Conservation (phyloP, 2,888 invertebrate genomes). For the Cerastoderma edule region DNA sequence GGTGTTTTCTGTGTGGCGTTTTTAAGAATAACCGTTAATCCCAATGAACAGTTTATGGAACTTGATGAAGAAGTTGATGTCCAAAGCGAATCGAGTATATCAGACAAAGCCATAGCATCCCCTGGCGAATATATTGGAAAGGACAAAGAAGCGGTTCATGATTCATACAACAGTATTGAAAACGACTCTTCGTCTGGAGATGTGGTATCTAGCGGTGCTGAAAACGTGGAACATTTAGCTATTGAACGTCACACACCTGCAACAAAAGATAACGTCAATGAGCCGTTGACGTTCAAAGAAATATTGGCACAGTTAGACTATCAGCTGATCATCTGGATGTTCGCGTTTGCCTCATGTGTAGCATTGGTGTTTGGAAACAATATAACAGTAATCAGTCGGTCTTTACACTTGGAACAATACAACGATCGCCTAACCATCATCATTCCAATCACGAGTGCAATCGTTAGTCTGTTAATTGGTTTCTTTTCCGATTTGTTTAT, state of each 20-base stretch:
- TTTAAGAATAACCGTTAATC: slow-evolving; percentile 36
- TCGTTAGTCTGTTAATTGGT: slow-evolving; percentile 56
- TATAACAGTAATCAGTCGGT: slow-evolving; percentile 56
- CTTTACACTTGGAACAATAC: slow-evolving; percentile 42
- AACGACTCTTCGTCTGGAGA: background rate
- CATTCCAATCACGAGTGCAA: slow-evolving; percentile 60
- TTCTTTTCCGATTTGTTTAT: slow-evolving; percentile 58
- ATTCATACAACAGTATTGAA: background rate
- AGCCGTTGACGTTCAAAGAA: slow-evolving; percentile 40
- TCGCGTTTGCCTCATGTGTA: slow-evolving; percentile 61
- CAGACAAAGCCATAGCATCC: too few species aligned
- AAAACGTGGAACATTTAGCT: background rate
- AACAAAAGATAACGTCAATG: background rate
- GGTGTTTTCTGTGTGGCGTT: slow-evolving; percentile 62
- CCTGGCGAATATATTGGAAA: too few species aligned
- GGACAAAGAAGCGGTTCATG: background rate
- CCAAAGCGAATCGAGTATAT: background rate
- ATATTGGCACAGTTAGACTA: slow-evolving; percentile 53
- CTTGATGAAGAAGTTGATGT: background rate
- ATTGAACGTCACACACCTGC: background rate
- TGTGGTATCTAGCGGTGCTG: background rate
- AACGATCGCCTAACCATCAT: slow-evolving; percentile 54
- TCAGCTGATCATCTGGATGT: slow-evolving; percentile 57
- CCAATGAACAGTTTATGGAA: background rate
- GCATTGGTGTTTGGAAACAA: slow-evolving; percentile 63